Evolutionary conservation across 2,797 vertebrate genomes (phyloP), one percentile per base, ranked within the genome.

Genomic region (Lacerta bilineata): DNA sequence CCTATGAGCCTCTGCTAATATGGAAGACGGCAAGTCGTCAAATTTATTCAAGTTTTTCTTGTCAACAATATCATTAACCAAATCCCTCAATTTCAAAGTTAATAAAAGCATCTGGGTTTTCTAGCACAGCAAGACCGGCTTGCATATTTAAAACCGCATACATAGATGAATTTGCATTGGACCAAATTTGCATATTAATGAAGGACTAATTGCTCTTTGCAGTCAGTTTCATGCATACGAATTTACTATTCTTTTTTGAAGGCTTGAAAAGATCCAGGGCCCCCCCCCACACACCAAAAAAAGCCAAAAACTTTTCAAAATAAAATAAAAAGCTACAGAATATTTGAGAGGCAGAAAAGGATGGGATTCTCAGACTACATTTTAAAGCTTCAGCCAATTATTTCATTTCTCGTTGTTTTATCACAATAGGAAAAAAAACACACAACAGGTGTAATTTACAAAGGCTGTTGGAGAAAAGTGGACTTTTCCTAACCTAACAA

Each of bases 151-250:
- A 96, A 88, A 92, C 92, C 93, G 89, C 91, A 95, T 94, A 94
- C 95, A 95, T 91, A 93, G 93, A 95, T 94, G 90, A 95, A 96
- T 96, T 96, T 97, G 89, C 95, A 95, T 93, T 95, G 94, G 93
- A 96, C 94, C 92, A 91, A 96, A 96, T 97, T 96, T 96, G 94
- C 92, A 95, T 97, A 97, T 95, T 97, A 97, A 96, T 96, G 95
- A 97, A 96, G 94, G 96, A 95, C 95, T 96, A 97, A 96, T 96
- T 97, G 95, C 94, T 95, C 95, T 97, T 97, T 95, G 94, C 94
- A 95, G 94, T 95, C 92, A 96, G 95, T 95, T 96, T 95, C 95
- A 95, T 96, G 97, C 93, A 97, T 96, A 96, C 95, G 94, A 95
- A 96, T 96, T 96, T 96, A 95, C 93, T 95, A 87, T 3, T 59